Conservation (phyloP, 2,797 vertebrate species). For the Prunella strophiata region DNA sequence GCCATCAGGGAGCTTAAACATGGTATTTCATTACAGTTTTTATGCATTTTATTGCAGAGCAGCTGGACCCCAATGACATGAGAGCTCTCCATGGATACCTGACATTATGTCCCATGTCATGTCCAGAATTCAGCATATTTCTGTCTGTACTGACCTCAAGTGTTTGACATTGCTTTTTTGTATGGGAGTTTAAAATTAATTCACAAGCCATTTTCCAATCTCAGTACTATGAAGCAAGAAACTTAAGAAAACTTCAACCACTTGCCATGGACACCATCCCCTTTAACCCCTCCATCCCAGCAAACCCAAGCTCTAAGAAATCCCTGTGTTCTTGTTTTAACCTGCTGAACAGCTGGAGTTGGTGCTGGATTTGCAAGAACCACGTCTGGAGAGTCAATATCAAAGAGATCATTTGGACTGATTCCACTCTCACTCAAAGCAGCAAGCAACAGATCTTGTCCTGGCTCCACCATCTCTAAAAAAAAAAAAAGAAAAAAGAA, state of each 20-base stretch:
- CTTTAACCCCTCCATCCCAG: not conserved
- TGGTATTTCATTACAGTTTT: not conserved
- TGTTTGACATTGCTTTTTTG: not conserved
- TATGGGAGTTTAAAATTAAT: not conserved
- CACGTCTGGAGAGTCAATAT: constrained; percentile 89
- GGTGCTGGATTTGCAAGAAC: constrained; percentile 78
- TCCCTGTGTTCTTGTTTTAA: constrained; percentile 58
- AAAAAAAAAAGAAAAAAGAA: not conserved
- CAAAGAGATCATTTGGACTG: constrained; percentile 96
- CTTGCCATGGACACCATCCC: not conserved
- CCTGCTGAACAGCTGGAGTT: constrained; percentile 85
- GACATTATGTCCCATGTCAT: not conserved
- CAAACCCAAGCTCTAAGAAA: not conserved
- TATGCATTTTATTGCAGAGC: not conserved
- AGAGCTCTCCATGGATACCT: not conserved
- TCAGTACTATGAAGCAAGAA: not conserved
- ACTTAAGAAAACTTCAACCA: not conserved
- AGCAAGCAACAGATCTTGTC: constrained; percentile 97
- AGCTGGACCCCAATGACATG: not conserved
- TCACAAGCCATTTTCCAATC: not conserved
- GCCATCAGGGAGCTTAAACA: not conserved
- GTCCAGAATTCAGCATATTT: not conserved
- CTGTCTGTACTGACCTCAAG: not conserved
- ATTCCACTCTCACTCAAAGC: constrained; percentile 99
- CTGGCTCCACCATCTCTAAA: constrained; percentile 93